Evolutionary conservation across 1,140 invertebrate species (phyloP), one percentile per base, ranked within the genome.

Genomic region (Cotesia vestalis): DNA sequence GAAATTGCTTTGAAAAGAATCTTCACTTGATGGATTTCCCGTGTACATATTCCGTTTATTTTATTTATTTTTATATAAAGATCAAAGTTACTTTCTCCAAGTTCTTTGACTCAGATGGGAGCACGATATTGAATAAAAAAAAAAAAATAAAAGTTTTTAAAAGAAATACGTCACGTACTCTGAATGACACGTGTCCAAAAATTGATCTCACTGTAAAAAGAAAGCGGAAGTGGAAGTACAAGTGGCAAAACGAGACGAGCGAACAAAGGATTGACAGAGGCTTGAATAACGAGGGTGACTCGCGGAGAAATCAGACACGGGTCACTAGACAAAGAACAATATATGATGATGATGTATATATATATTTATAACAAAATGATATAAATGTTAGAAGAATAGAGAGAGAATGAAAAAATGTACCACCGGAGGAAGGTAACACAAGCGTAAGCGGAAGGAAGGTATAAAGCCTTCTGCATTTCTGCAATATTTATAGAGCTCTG

Each of bases 401-500:
- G 40, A 70, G 62, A 62, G 51, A 52, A 40, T n/a, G 5, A 12
- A 66, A 66, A 52, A 27, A 46, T 52, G 66, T 8, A 46, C 40
- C 40, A 11, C 6, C 5, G 40, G 8, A 40, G 57, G 57, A 59
- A 20, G 57, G 20, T 59, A 59, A 6, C 57, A 59, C 57, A 36
- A 62, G 46, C 46, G 38, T 51, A 38, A 66, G 63, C 40, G 63
- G 35, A 66, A 66, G 40, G 63, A 66, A 66, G 38, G 38, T 66
- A 66, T 66, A 66, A 66, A 66, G 63, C 63, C 35, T 73, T 66
- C 71, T 73, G 71, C 73, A 75, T 76, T 76, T 78, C 63, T 75
- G 67, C 71, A 75, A 79, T 78, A 80, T 80, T 80, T 78, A 80
- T 77, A 75, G 71, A 73, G 69, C 75, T 69, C 72, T 66, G 71